Conservation (phyloP, 2,113 vertebrate genomes). For the Macroglossus sobrinus region DNA sequence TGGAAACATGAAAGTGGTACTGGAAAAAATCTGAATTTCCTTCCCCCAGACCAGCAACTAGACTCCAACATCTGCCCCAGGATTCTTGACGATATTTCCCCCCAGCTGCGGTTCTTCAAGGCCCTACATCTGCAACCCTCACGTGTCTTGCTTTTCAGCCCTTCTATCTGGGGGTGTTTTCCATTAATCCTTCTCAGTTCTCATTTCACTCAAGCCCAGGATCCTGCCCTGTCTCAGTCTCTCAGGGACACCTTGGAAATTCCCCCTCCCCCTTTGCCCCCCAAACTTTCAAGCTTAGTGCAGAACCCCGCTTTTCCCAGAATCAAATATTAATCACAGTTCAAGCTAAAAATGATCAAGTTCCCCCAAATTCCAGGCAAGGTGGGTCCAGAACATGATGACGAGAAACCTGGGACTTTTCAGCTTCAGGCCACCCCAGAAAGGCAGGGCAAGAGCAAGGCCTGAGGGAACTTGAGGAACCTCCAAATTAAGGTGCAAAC, state of each 20-base stretch:
- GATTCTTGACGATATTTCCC: background rate
- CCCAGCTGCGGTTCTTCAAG: accelerated
- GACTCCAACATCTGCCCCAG: background rate
- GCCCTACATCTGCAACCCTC: background rate
- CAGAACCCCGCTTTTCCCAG: background rate
- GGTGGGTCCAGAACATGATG: background rate
- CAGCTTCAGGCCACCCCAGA: background rate
- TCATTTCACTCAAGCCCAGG: background rate
- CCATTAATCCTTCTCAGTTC: background rate
- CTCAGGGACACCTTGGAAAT: background rate
- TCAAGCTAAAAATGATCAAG: background rate
- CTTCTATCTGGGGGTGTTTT: background rate
- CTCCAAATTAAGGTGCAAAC: background rate
- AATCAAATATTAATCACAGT: conserved; percentile 46
- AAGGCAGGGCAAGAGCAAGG: background rate
- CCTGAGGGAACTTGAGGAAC: background rate
- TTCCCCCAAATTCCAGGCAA: conserved; percentile 13
- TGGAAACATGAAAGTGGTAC: background rate
- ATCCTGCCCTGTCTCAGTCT: background rate
- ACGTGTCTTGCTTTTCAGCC: background rate
- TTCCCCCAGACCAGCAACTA: background rate
- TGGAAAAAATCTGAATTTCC: background rate
- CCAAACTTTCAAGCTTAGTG: background rate
- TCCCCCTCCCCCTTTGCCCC: background rate
- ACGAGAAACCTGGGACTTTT: conserved; percentile 37